Conservation (phyloP, 2,888 invertebrate genomes). For the Sphaeridia pumilis region DNA sequence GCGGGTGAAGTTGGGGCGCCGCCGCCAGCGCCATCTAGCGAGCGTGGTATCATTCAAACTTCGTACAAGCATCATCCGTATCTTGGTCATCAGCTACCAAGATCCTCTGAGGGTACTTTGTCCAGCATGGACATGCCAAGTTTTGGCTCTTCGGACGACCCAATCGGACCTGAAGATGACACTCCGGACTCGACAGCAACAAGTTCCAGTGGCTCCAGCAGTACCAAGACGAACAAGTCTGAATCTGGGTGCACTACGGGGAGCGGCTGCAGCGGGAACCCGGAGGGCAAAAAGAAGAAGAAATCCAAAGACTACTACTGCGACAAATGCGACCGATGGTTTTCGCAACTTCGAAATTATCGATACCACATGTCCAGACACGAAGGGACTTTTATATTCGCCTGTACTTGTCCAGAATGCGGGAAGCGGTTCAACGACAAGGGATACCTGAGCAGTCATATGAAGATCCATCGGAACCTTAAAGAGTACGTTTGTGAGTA, state of each 20-base stretch:
- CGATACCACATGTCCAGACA: slow-evolving; percentile 71
- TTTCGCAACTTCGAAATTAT: slow-evolving; percentile 70
- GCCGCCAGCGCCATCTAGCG: neutral
- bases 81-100: neutral
- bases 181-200: neutral
- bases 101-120: neutral
- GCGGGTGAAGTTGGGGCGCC: neutral
- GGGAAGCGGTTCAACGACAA: slow-evolving; percentile 71
- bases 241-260: no score
- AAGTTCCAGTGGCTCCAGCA: neutral
- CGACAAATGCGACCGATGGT: slow-evolving; percentile 64
- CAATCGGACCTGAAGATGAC: neutral
- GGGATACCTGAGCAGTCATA: slow-evolving; percentile 67
- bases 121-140: neutral
- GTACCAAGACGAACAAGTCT: neutral
- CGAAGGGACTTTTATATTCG: slow-evolving; percentile 66
- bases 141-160: neutral
- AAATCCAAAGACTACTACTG: slow-evolving; percentile 53
- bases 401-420: slow-evolving; percentile 60
- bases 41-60: no score
- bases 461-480: slow-evolving; percentile 71
- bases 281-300: slow-evolving; percentile 42
- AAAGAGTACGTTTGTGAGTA: slow-evolving; percentile 45
- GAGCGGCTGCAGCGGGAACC: no score
- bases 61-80: neutral